phyloP scores from a whole-genome alignment of 2,888 invertebrate genomes.

The Notocelia uddmanniana region DNA sequence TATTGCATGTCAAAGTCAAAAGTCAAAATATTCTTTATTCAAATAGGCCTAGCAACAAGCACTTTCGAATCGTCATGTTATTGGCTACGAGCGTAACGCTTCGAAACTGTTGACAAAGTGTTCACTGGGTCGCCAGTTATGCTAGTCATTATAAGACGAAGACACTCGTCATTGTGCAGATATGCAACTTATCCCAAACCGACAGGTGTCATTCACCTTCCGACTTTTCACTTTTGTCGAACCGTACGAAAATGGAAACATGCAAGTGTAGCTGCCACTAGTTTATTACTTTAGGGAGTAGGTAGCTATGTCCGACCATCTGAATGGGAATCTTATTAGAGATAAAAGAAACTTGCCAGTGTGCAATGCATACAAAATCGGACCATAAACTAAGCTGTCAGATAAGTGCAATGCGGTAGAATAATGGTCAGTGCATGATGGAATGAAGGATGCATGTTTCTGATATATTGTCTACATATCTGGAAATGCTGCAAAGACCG shows the following conservation, averaged over 20 bases:
- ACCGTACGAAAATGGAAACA: slow-evolving; percentile 59
- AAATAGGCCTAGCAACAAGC: no score
- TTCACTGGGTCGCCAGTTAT: no score
- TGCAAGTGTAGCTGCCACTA: slow-evolving; percentile 61
- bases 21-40: no score
- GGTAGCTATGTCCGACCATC: slow-evolving; percentile 64
- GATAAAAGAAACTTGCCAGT: slow-evolving; percentile 80
- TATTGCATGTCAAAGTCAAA: no score
- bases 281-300: slow-evolving; percentile 83
- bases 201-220: neutral
- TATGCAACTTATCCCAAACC: no score
- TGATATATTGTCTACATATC: slow-evolving; percentile 32
- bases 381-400: slow-evolving; percentile 64
- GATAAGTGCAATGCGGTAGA: slow-evolving; percentile 60
- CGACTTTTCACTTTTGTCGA: neutral
- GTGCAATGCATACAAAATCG: slow-evolving; percentile 74
- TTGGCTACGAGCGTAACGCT: no score
- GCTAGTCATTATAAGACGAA: no score
- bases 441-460: slow-evolving; percentile 49
- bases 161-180: no score
- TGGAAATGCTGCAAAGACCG: neutral
- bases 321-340: slow-evolving; percentile 83
- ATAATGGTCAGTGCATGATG: slow-evolving; percentile 55
- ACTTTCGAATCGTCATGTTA: no score
- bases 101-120: no score